Evolutionary conservation across 2,113 vertebrate genomes (phyloP), one percentile per base, ranked within the genome.

Genomic region (Pao palembangensis): DNA sequence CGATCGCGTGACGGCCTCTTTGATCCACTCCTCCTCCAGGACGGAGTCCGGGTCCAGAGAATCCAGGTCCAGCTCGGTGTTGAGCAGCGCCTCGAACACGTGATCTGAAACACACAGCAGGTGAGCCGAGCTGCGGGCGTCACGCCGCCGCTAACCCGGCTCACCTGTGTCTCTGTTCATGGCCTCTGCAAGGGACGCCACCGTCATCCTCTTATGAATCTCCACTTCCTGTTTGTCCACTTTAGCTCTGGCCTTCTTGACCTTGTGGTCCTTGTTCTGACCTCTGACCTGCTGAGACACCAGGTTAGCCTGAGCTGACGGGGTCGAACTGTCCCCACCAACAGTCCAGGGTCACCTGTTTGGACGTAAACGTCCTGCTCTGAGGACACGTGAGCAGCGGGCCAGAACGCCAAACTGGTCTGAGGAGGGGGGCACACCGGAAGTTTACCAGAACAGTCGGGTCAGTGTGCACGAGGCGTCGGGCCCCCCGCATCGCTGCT

Each of bases 101-200:
- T 90, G 92, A 82, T 96, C 97, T 98, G 76, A 0, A 44, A 64
- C 47, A 64, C 20, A 16, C 23, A 23, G 6, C 17, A 18, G 17
- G 5, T 49, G 17, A 17, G 18, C 17, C 1, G 14, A 20, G 44
- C 15, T 47, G 44, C 15, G 2, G 3, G 21, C 21, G 0, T 3
- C 31, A 1, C 5, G 8, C n/a, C 16, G 16, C 1, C 15, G 44
- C 44, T 47, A 2, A 17, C 16, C 43, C 7, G 4, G 51, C 80
- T 70, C 66, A 95, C 94, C 93, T 53, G 88, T 51, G 64, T 93
- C 91, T 85, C 82, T 93, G 71, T 91, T 87, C 93, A 95, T 95
- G 64, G 92, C 94, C 14, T 13, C 75, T 6, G 94, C 93, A 8
- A 96, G 89, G 0, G 91, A 91, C 16, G 83, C 75, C 41, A 85